Percentiles rank a stretch among this genome's conserved stretches.
phyloP scores from a whole-genome alignment of 2,797 vertebrate genomes.

The Propithecus perrieri region DNA sequence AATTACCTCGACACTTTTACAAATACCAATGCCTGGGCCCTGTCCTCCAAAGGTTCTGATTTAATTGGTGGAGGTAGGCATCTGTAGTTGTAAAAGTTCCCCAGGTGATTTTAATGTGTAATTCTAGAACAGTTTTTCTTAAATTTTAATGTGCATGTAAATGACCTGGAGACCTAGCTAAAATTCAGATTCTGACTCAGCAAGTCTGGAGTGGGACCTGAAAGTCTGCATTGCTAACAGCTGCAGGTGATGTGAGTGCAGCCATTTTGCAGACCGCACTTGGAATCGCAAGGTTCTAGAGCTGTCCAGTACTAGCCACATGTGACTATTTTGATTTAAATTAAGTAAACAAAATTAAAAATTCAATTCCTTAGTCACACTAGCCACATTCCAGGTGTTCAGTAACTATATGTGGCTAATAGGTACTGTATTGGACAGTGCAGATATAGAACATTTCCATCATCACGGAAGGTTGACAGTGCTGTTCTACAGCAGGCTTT shows the following conservation, averaged over 20 bases:
- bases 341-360: slow-evolving; percentile 20
- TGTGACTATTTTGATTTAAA: neutral
- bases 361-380: neutral
- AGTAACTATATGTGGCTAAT: neutral
- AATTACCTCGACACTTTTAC: neutral
- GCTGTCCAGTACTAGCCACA: neutral
- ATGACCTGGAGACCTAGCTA: neutral
- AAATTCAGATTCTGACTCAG: neutral
- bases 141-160: neutral
- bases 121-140: neutral
- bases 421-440: neutral
- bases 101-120: neutral
- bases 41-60: neutral
- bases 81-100: neutral
- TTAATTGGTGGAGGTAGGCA: neutral
- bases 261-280: neutral
- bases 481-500: neutral
- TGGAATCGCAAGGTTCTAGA: neutral
- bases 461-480: neutral
- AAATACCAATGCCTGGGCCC: neutral
- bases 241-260: fast-evolving
- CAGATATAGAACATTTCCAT: neutral
- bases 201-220: neutral
- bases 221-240: neutral
- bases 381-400: neutral